Evolutionary conservation across 64 coral and sea anemone genomes (phyloP), one percentile per base, ranked within the genome.

Genomic region (Montipora capricornis): DNA sequence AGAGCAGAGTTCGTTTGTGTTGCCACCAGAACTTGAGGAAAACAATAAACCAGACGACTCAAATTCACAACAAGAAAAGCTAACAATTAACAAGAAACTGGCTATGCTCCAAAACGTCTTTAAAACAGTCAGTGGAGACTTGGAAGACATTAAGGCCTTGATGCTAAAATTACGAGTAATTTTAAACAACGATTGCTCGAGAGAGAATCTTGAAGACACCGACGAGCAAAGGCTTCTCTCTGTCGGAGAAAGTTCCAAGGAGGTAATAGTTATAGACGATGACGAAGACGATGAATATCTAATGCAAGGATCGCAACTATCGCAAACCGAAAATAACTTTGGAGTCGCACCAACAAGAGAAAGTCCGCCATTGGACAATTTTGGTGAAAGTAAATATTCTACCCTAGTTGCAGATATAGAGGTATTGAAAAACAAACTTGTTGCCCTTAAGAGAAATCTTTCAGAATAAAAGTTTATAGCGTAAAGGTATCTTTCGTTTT

Each of bases 381-480:
- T 86, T n/a, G 66, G 68, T n/a, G 66, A 50, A 8, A 24, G 45
- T 50, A 69, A 73, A 20, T 86, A 86, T 8, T 86, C 82, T n/a
- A 71, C 17, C 8, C 66, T 86, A 5, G 16, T 86, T 51, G 17
- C 82, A 48, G 64, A 86, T 86, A 86, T 86, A 49, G 82, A 86
- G 50, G 66, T 86, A 12, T 22, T 86, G 46, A 86, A 86, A 86
- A 71, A 49, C 66, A 86, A 86, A 86, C 82, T 86, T 50, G 82
- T 86, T 14, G 68, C 82, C 19, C 82, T 86, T 66, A 86, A 86
- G 8, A 86, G 66, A 86, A 71, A 86, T 86, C 62, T 86, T 5
- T 29, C 82, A 51, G 62, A 86, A 86, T 86, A 71, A 86, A 16
- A 1, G 9, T 46, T n/a, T 14, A 8, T 13, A 24, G 20, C 20